These are phyloP conservation scores for Monomorium pharaonis DNA, from an alignment of 1,140 invertebrate species.

Conservation along the genomic window DNA sequence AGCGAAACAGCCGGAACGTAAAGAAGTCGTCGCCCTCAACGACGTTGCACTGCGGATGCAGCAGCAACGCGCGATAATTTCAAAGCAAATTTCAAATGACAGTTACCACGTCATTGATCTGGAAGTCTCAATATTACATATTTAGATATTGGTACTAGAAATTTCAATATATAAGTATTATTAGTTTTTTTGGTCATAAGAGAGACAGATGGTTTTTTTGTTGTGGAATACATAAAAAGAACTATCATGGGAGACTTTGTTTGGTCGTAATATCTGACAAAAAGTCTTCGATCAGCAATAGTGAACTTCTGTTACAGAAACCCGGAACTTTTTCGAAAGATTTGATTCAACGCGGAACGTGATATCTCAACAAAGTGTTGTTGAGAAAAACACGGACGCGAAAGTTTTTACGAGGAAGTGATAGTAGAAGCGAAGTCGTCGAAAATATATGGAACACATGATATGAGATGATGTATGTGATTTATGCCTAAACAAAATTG, in stretches of 20 bases:
- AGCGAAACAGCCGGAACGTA: neutral
- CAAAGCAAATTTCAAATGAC: conserved; percentile 1
- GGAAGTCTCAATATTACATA: neutral
- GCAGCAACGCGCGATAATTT: neutral
- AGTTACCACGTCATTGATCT: neutral
- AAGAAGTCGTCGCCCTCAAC: neutral
- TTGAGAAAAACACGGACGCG: conserved; percentile 8
- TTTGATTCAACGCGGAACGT: conserved; percentile 1
- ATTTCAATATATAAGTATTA: neutral
- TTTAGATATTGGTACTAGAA: neutral
- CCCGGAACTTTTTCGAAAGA: neutral
- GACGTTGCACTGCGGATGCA: neutral
- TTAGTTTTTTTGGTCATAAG: neutral
- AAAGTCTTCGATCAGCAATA: neutral
- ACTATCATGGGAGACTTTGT: neutral
- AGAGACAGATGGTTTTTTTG: neutral
- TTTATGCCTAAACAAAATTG: neutral
- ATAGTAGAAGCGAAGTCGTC: neutral
- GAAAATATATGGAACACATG: neutral
- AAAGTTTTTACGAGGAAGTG: conserved; percentile 22
- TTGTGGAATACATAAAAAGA: conserved; percentile 25
- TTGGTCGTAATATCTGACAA: neutral
- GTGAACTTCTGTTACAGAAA: conserved; percentile 9
- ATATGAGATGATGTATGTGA: neutral
- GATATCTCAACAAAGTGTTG: neutral